Base-by-base conservation (phyloP, 1,140 invertebrate species). In the Megalonaias nervosa region DNA sequence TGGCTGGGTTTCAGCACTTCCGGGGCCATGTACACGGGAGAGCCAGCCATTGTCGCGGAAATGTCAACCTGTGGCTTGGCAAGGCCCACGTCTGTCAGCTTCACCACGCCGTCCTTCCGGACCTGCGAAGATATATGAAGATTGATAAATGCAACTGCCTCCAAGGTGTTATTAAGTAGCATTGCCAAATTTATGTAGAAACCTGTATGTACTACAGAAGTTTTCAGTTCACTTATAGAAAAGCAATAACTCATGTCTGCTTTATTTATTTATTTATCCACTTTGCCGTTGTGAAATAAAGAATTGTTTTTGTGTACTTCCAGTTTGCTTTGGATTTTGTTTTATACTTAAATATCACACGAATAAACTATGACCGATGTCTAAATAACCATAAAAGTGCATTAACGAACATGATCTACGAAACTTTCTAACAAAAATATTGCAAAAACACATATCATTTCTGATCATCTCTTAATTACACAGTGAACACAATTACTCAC, bases 61-160 rank as follows among this genome's bases (percentile, higher is more conserved):
- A 77, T 61, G n/a, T 67, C 67, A 15, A 58, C n/a, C 11, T 69
- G 71, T 23, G 14, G 31, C 55, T 77, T 77, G 23, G 75, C 58
- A 55, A 77, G 64, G 56, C 75, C 75, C 12, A 77, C 75, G 56
- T 72, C 75, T 21, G 75, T 77, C 6, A 77, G 71, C 59, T 77
- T 77, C 15, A 71, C 66, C 6, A 60, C 64, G 58, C 60, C 70
- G 15, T 60, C 70, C 6, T 56, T 57, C 3, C 59, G 15, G 11
- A 76, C 26, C 74, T 76, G 65, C 48, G n/a, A 74, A 26, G 31
- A 66, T 66, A 66, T 48, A 9, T 48, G 4, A 48, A 48, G 38
- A 48, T 6, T 48, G 38, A 11, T 48, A 48, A 6, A 48, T 48
- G 38, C 38, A 5, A 48, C 38, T 48, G 38, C 38, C 38, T 48